Percentiles rank a stretch among this genome's conserved stretches.
Conservation (phyloP, 2,113 vertebrate genomes). For the Rhadina sibilatrix region DNA sequence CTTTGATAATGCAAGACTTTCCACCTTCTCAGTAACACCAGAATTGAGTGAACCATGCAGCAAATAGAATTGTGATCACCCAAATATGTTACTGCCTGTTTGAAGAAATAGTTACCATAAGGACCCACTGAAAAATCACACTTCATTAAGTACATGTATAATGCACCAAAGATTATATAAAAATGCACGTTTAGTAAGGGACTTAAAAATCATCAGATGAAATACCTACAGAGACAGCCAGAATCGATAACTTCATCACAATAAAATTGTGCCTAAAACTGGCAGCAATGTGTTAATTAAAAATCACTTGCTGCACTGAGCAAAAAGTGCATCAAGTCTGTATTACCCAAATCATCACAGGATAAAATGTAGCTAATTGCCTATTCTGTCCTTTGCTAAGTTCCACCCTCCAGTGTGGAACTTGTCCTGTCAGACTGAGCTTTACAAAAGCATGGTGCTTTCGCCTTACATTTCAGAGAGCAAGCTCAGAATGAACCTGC, state of each 20-base stretch:
- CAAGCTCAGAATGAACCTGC: neutral
- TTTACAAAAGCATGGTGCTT: neutral
- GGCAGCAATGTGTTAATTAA: neutral
- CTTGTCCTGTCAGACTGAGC: neutral
- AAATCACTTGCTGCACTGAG: neutral
- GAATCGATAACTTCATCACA: neutral
- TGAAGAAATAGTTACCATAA: neutral
- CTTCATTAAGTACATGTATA: neutral
- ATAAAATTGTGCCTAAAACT: neutral
- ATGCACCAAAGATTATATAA: neutral
- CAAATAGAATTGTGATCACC: neutral
- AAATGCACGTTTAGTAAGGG: neutral
- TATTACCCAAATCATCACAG: neutral
- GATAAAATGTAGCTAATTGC: neutral
- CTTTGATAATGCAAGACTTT: neutral
- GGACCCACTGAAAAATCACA: neutral
- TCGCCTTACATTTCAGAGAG: accelerated
- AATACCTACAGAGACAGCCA: neutral
- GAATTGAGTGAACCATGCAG: neutral
- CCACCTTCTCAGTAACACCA: neutral
- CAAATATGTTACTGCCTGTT: neutral
- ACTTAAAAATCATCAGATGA: neutral
- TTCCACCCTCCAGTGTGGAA: neutral
- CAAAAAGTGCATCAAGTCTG: neutral
- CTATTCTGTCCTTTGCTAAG: neutral